phyloP scores from a whole-genome alignment of 2,888 invertebrate species.

The Orgyia antiqua region DNA sequence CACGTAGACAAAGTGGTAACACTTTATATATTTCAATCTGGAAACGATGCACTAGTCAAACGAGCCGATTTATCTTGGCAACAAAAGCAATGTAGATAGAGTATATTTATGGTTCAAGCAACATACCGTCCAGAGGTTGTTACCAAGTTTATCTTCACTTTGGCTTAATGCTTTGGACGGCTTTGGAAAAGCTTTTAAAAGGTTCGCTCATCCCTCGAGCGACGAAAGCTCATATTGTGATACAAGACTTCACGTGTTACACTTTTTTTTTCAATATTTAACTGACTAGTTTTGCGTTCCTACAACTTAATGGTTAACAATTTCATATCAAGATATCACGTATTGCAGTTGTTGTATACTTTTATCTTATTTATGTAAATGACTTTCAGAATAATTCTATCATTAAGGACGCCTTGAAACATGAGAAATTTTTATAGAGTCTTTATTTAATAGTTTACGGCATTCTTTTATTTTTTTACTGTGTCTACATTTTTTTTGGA shows the following conservation, averaged over 20 bases:
- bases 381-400: slow-evolving; percentile 22
- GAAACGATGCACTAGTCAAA: slow-evolving; percentile 54
- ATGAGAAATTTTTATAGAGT: no score
- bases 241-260: slow-evolving; percentile 30
- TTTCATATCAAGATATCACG: slow-evolving; percentile 17
- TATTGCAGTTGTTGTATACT: slow-evolving; percentile 18
- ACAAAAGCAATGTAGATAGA: slow-evolving; percentile 65
- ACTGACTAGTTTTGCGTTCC: slow-evolving; percentile 26
- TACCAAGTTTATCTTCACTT: slow-evolving; percentile 59
- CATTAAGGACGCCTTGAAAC: slow-evolving; percentile 17
- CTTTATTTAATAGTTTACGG: no score
- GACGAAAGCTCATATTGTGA: slow-evolving; percentile 42
- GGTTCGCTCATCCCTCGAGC: slow-evolving; percentile 55
- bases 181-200: slow-evolving; percentile 67
- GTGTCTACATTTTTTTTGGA: no score
- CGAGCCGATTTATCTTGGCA: slow-evolving; percentile 59
- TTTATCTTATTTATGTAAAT: slow-evolving; percentile 21
- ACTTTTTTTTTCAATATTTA: slow-evolving; percentile 30
- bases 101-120: slow-evolving; percentile 59
- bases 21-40: slow-evolving; percentile 49
- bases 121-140: slow-evolving; percentile 54
- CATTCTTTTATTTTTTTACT: no score
- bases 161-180: slow-evolving; percentile 55
- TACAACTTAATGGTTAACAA: slow-evolving; percentile 22
- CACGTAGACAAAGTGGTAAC: slow-evolving; percentile 43